Evolutionary conservation across 1,140 invertebrate species (phyloP).

Genomic region (Acromyrmex echinatior): DNA sequence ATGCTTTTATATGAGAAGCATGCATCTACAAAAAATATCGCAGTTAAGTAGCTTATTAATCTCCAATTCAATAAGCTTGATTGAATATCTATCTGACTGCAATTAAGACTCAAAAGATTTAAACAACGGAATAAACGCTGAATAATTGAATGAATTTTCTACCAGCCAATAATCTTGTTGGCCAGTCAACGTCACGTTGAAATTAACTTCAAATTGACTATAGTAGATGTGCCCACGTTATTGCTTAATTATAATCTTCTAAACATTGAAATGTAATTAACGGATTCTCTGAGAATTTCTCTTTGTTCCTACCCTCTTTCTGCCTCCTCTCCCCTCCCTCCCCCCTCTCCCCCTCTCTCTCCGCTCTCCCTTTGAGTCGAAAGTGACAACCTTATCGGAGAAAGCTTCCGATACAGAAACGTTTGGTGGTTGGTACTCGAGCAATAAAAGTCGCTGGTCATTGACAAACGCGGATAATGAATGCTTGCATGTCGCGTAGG

Average conservation of each 20-base stretch:
- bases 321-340: too few species aligned
- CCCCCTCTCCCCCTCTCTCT: too few species aligned
- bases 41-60: background rate
- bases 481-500: background rate
- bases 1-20: background rate
- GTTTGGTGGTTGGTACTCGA: background rate
- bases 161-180: constrained; percentile 21
- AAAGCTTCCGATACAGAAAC: constrained; percentile 63
- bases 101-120: constrained; percentile 15
- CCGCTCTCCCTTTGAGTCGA: background rate
- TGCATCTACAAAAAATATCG: background rate
- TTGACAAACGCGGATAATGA: constrained; percentile 45
- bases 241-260: constrained; percentile 34
- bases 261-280: constrained; percentile 11
- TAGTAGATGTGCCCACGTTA: background rate
- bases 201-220: constrained; percentile 23
- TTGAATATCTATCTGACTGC: background rate
- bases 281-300: constrained; percentile 28
- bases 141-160: constrained; percentile 30
- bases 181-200: constrained; percentile 1
- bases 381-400: constrained; percentile 60
- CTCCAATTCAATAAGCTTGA: constrained; percentile 11
- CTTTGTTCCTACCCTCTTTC: background rate
- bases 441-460: constrained; percentile 35
- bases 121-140: background rate